Evolutionary conservation across 2,888 invertebrate species (phyloP), one percentile per base, ranked within the genome.

Genomic region (Andrena marginata): DNA sequence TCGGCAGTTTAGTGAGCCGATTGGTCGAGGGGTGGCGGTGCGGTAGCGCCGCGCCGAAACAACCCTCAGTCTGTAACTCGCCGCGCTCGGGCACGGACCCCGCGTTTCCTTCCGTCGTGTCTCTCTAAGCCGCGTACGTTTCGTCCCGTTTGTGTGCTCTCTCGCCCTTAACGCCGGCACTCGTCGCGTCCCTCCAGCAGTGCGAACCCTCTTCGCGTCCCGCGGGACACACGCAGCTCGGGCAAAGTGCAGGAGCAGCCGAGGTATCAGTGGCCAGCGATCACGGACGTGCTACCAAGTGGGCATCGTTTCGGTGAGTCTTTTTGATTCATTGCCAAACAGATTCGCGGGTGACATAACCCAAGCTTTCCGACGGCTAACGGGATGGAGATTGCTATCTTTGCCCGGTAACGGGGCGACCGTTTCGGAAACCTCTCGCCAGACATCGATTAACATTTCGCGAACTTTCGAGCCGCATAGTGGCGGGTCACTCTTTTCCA

Each of bases 41-140:
- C 73, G 65, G 84, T 68, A 70, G 77, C 51, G 80, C 71, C 73
- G 80, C 77, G 80, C 73, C 82, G 82, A 82, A 86, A 84, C 86
- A 74, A 82, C 87, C 85, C 86, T 86, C 88, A 88, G 88, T 88
- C 82, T 82, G 73, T 84, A 80, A 84, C 70, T 79, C 77, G 73
- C 76, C 87, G 85, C 82, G 85, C 69, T 48, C 74, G 71, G 77
- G 82, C 56, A 51, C 74, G 74, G 77, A 69, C 65, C 49, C 42
- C 64, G 72, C 71, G 62, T 49, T 65, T 77, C 13, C 29, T 23
- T 64, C 56, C 26, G 16, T 31, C 51, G 56, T 48, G 20, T 51
- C 49, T 62, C 26, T 42, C 7, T 63, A 63, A 35, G 20, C 60
- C 65, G 76, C 59, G 70, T 65, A 72, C 49, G 54, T 63, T 13